Evolutionary conservation across 2,797 vertebrate species (phyloP).

Genomic region (Acanthis flammea): DNA sequence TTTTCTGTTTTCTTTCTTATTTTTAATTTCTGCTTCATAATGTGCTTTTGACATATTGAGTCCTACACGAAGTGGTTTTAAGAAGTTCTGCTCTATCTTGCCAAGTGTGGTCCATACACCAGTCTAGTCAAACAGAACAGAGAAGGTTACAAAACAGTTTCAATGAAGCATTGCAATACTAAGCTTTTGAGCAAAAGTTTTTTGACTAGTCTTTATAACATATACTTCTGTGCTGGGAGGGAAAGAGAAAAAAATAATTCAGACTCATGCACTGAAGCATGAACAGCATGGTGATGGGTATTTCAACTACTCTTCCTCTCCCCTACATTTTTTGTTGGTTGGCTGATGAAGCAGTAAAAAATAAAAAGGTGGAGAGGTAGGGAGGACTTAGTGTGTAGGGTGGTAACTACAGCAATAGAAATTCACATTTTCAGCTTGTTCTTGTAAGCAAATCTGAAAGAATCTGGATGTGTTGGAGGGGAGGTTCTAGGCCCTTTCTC

Average conservation of each 20-base stretch:
- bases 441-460: neutral
- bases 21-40: constrained; percentile 87
- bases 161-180: neutral
- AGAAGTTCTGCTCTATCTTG: constrained; percentile 82
- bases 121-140: constrained; percentile 63
- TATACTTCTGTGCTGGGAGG: neutral
- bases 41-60: constrained; percentile 88
- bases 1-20: constrained; percentile 80
- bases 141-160: neutral
- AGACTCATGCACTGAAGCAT: neutral
- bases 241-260: neutral
- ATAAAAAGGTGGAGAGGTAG: neutral
- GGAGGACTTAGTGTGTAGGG: neutral
- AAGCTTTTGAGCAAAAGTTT: neutral
- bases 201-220: neutral
- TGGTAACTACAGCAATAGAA: neutral
- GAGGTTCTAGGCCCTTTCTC: neutral
- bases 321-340: neutral
- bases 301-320: neutral
- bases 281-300: neutral
- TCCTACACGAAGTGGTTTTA: constrained; percentile 84
- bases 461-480: neutral
- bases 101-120: constrained; percentile 83
- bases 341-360: neutral
- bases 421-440: neutral